These are phyloP conservation scores for Drosophila teissieri DNA, from an alignment of 1,140 invertebrate species.

Conservation along the genomic window DNA sequence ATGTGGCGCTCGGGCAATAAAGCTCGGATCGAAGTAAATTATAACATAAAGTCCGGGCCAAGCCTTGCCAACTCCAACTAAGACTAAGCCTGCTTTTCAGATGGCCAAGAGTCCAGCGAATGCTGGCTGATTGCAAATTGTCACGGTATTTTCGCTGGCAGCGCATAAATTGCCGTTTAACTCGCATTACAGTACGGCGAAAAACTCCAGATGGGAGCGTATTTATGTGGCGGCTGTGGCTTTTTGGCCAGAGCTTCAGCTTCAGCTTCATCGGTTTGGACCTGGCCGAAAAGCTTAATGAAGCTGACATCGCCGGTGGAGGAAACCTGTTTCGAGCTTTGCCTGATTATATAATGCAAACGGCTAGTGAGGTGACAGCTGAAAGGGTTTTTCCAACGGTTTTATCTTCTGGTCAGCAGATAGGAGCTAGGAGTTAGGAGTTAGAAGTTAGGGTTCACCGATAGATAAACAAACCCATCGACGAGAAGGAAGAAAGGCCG, in stretches of 20 bases:
- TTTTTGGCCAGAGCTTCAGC: constrained; percentile 42
- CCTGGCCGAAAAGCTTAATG: constrained; percentile 62
- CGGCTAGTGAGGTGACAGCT: constrained; percentile 39
- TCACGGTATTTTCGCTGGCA: constrained; percentile 81
- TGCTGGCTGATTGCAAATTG: constrained; percentile 78
- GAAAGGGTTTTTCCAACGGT: constrained; percentile 51
- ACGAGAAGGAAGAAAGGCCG: constrained; percentile 16
- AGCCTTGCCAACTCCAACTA: background rate
- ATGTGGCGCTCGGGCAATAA: constrained; percentile 74
- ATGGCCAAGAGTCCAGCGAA: constrained; percentile 25
- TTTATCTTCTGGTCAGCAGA: constrained; percentile 23
- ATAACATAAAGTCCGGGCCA: constrained; percentile 66
- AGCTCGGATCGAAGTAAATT: constrained; percentile 73
- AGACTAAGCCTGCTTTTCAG: constrained; percentile 11
- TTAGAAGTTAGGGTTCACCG: constrained; percentile 12
- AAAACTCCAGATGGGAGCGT: constrained; percentile 27
- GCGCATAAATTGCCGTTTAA: constrained; percentile 80
- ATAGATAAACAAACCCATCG: constrained; percentile 17
- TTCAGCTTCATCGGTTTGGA: constrained; percentile 10
- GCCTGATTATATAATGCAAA: constrained; percentile 54
- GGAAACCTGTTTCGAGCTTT: constrained; percentile 45
- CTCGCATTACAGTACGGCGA: constrained; percentile 45
- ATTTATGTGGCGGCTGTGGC: constrained; percentile 57
- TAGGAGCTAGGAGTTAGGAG: constrained; percentile 9
- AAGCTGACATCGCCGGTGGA: constrained; percentile 45